Percentiles rank a stretch among this genome's conserved stretches.
Evolutionary conservation across 2,888 invertebrate species (phyloP).

Genomic region (Theretra japonica): DNA sequence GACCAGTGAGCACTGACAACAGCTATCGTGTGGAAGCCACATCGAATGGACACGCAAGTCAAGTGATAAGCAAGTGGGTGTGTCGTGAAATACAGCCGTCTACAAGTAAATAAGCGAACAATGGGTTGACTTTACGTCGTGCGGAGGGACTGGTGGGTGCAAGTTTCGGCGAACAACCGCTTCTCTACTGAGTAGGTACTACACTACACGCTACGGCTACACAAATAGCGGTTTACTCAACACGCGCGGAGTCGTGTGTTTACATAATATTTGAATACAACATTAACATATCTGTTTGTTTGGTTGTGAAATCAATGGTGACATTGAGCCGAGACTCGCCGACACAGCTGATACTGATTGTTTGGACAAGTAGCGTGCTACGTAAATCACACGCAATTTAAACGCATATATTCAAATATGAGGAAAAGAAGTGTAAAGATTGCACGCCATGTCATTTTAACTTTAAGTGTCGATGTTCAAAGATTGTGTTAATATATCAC

Average conservation of each 20-base stretch:
- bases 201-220: not conserved
- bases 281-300: constrained; percentile 45
- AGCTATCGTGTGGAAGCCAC: not conserved
- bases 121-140: constrained; percentile 82
- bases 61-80: constrained; percentile 22
- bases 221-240: not conserved
- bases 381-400: not conserved
- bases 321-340: constrained; percentile 50
- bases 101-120: constrained; percentile 64
- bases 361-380: constrained; percentile 38
- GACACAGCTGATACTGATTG: constrained; percentile 51
- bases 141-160: constrained; percentile 59
- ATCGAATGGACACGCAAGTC: not conserved
- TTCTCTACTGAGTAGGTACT: not conserved
- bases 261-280: constrained; percentile 28
- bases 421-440: no score
- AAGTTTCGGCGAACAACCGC: constrained; percentile 28
- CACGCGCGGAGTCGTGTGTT: not conserved
- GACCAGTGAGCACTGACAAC: not conserved
- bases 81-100: constrained; percentile 50
- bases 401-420: not conserved
- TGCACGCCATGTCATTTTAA: no score
- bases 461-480: not conserved
- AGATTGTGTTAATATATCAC: not conserved
- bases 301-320: constrained; percentile 53